These are phyloP conservation scores for Graptemys geographica DNA, from an alignment of 2,797 vertebrate genomes.

Conservation along the genomic window DNA sequence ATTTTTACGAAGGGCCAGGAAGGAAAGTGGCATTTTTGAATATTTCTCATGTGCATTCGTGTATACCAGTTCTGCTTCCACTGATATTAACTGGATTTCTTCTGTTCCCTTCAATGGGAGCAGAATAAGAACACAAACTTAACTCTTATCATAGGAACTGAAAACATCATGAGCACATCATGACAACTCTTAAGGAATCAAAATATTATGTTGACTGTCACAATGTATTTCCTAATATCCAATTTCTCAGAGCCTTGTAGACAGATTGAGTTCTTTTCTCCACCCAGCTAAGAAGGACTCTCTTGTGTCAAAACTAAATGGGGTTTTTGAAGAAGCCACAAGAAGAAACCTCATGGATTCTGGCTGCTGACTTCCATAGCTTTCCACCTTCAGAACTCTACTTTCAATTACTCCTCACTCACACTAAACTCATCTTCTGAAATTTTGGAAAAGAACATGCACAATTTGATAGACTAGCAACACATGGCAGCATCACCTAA, in stretches of 20 bases:
- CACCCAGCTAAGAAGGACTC: not conserved
- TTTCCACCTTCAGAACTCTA: not conserved
- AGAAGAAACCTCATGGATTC: not conserved
- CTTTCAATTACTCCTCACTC: not conserved
- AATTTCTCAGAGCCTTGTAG: not conserved
- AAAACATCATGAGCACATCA: not conserved
- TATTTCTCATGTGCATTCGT: not conserved
- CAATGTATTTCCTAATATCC: constrained; percentile 14
- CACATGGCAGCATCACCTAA: not conserved
- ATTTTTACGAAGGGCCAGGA: not conserved
- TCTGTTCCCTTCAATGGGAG: not conserved
- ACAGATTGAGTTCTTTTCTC: not conserved
- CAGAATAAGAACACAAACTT: not conserved
- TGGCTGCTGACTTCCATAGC: not conserved
- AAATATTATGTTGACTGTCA: constrained; percentile 8
- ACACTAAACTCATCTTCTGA: not conserved
- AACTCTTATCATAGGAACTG: not conserved
- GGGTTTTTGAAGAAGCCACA: not conserved
- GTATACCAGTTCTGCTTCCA: not conserved
- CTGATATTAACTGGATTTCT: rapidly evolving
- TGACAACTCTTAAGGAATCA: not conserved
- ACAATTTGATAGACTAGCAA: not conserved
- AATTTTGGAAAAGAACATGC: constrained; percentile 32
- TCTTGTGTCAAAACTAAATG: not conserved
- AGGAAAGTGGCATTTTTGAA: not conserved